Conservation (phyloP, 2,113 vertebrate species). For the Gymnarchus niloticus region DNA sequence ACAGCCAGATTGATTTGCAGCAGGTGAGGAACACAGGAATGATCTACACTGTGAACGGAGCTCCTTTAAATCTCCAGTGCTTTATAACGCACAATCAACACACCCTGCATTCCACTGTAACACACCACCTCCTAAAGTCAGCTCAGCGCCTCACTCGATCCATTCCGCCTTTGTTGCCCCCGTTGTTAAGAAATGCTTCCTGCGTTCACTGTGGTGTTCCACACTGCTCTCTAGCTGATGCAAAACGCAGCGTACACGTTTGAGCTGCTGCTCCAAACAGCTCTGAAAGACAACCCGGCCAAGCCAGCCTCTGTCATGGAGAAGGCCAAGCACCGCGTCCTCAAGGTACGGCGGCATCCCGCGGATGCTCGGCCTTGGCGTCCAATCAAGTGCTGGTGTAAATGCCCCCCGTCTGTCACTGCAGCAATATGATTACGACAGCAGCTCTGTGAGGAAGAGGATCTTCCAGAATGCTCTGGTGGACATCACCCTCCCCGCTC, state of each 20-base stretch:
- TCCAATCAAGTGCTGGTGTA: background rate
- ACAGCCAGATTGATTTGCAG: slow-evolving; percentile 82
- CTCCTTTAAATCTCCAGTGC: background rate
- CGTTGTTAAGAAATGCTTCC: slow-evolving; percentile 6
- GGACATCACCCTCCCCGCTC: slow-evolving; percentile 78
- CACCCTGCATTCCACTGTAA: background rate
- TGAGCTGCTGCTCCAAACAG: slow-evolving; percentile 67
- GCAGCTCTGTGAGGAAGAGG: slow-evolving; percentile 84
- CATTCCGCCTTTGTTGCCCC: slow-evolving; percentile 6
- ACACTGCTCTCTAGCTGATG: slow-evolving; percentile 64
- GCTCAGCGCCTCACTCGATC: background rate
- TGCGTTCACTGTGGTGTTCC: background rate
- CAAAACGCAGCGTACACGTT: slow-evolving; percentile 80
- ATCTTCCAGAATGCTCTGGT: slow-evolving; percentile 81
- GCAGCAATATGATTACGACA: slow-evolving; percentile 92
- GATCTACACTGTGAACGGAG: background rate
- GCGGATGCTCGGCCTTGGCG: background rate
- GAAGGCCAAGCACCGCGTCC: slow-evolving; percentile 77
- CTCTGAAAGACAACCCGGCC: slow-evolving; percentile 53
- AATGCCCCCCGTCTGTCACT: slow-evolving; percentile 22
- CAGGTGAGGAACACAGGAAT: slow-evolving; percentile 60
- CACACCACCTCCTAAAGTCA: background rate
- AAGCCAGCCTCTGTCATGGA: slow-evolving; percentile 58
- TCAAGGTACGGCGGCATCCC: slow-evolving; percentile 70
- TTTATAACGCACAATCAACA: background rate